These are phyloP conservation scores for Ceramica pisi DNA, from an alignment of 2,888 invertebrate species.

Conservation along the genomic window DNA sequence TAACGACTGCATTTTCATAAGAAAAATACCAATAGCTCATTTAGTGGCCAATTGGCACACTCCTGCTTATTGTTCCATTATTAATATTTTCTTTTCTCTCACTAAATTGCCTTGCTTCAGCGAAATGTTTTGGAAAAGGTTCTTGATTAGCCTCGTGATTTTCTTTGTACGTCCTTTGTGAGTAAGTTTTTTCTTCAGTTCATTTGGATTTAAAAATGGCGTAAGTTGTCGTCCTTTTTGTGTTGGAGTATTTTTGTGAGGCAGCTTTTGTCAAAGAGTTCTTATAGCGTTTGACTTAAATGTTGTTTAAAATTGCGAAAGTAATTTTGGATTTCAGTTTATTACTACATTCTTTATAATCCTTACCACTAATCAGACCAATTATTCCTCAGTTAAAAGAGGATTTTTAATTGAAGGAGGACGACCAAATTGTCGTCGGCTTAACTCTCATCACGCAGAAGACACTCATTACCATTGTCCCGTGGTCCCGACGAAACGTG, in stretches of 20 bases:
- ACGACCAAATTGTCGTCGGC: slow-evolving; percentile 10
- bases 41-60: slow-evolving; percentile 60
- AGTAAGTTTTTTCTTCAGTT: slow-evolving; percentile 62
- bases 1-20: slow-evolving; percentile 42
- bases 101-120: slow-evolving; percentile 64
- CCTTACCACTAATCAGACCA: neutral
- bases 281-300: slow-evolving; percentile 31
- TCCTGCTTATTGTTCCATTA: slow-evolving; percentile 65
- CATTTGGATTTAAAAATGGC: slow-evolving; percentile 65
- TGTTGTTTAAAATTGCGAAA: slow-evolving; percentile 12
- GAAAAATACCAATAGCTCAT: slow-evolving; percentile 57
- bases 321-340: slow-evolving; percentile 1
- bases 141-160: slow-evolving; percentile 74
- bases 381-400: slow-evolving; percentile 20
- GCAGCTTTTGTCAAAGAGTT: slow-evolving; percentile 41
- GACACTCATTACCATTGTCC: slow-evolving; percentile 36
- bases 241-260: slow-evolving; percentile 41
- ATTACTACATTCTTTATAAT: neutral
- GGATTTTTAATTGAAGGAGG: no score
- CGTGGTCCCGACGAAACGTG: slow-evolving; percentile 27
- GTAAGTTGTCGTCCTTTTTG: slow-evolving; percentile 54
- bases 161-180: slow-evolving; percentile 70
- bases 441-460: slow-evolving; percentile 25
- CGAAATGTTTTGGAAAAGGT: slow-evolving; percentile 73
- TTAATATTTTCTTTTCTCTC: slow-evolving; percentile 71